phyloP scores from a whole-genome alignment of 2,888 invertebrate genomes.

The Ligdia adustata region DNA sequence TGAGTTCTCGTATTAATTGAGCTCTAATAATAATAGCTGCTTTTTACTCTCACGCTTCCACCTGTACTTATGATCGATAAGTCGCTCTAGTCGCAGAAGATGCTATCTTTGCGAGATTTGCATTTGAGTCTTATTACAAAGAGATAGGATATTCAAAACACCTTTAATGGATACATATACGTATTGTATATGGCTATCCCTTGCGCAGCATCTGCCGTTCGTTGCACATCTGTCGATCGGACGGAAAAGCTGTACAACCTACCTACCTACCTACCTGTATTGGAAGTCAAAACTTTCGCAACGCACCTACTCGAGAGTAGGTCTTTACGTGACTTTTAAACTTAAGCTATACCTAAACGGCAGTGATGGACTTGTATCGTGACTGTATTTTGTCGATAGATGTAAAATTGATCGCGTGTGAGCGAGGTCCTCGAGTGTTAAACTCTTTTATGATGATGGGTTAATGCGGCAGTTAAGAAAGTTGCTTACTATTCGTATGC shows the following conservation, averaged over 20 bases:
- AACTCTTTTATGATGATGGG: slow-evolving; percentile 22
- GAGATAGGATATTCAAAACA: neutral
- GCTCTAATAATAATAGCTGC: slow-evolving; percentile 47
- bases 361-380: slow-evolving; percentile 15
- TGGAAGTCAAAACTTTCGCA: slow-evolving; percentile 27
- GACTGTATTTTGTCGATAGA: slow-evolving; percentile 17
- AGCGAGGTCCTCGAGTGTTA: slow-evolving; percentile 16
- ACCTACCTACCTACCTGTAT: slow-evolving; percentile 20
- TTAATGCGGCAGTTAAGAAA: slow-evolving; percentile 23
- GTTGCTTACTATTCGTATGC: slow-evolving; percentile 16
- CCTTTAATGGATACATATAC: neutral
- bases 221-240: slow-evolving; percentile 49
- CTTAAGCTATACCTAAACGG: slow-evolving; percentile 2
- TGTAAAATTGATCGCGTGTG: slow-evolving; percentile 19
- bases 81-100: slow-evolving; percentile 11
- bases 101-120: neutral
- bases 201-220: slow-evolving; percentile 51
- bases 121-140: slow-evolving; percentile 6
- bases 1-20: slow-evolving; percentile 54
- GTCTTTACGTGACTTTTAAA: slow-evolving; percentile 9
- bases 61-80: slow-evolving; percentile 45
- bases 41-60: slow-evolving; percentile 68
- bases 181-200: slow-evolving; percentile 16
- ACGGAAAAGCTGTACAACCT: slow-evolving; percentile 33
- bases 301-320: slow-evolving; percentile 12